Percentiles rank a stretch among this genome's conserved stretches.
Conservation (phyloP, 1,140 invertebrate genomes). For the Argopecten irradians region DNA sequence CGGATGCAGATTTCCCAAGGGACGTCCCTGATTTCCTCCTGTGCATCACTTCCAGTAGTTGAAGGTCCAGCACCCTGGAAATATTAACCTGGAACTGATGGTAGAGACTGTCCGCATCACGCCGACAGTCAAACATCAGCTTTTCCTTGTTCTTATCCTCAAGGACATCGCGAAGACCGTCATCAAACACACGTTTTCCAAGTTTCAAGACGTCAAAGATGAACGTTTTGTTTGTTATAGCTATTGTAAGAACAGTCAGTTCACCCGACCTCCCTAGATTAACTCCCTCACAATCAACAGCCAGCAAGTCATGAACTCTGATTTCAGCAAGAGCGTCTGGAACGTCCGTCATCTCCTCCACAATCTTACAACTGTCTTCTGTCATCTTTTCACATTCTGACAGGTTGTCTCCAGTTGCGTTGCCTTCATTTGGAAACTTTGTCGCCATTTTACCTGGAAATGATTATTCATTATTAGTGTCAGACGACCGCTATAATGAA, state of each 20-base stretch:
- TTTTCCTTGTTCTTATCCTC: constrained; percentile 29
- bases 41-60: constrained; percentile 37
- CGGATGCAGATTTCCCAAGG: not conserved
- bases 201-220: constrained; percentile 34
- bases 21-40: not conserved
- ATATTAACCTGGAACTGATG: constrained; percentile 35
- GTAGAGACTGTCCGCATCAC: constrained; percentile 32
- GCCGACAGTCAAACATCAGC: constrained; percentile 45
- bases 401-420: too few species aligned
- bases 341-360: too few species aligned
- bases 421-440: too few species aligned
- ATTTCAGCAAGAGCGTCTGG: too few species aligned
- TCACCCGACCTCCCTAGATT: constrained; percentile 18
- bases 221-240: not conserved
- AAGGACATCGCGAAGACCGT: constrained; percentile 25
- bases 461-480: too few species aligned
- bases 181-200: constrained; percentile 15
- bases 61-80: constrained; percentile 33
- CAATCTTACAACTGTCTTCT: too few species aligned
- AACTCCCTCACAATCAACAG: constrained; percentile 33
- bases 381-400: too few species aligned
- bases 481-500: too few species aligned
- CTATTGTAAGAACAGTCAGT: not conserved
- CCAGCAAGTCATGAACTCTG: not conserved
- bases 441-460: too few species aligned